These are phyloP conservation scores for Notospermus geniculatus DNA, from an alignment of 1,140 invertebrate genomes.

Conservation along the genomic window DNA sequence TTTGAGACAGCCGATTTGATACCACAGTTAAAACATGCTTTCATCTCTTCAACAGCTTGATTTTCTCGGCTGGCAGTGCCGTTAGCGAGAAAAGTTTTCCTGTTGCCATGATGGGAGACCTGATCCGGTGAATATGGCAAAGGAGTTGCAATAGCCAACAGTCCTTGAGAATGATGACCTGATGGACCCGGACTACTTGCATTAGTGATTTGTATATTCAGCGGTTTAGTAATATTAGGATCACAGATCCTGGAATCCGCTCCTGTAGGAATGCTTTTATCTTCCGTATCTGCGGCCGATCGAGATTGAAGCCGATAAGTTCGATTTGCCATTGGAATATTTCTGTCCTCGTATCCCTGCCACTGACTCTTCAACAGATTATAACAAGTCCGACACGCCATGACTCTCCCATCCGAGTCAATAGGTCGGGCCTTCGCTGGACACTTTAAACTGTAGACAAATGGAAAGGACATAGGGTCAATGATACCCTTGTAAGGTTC, in stretches of 20 bases:
- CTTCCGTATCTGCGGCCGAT: slow-evolving; percentile 14
- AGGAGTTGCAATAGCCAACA: slow-evolving; percentile 39
- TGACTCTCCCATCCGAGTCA: slow-evolving; percentile 67
- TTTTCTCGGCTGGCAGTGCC: background rate
- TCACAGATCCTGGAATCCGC: background rate
- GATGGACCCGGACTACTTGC: slow-evolving; percentile 27
- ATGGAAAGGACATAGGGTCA: slow-evolving; percentile 75
- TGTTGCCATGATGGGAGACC: too few relatives aligned
- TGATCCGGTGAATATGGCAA: background rate
- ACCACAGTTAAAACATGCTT: slow-evolving; percentile 76
- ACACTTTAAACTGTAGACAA: slow-evolving; percentile 68
- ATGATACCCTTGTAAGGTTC: slow-evolving; percentile 3
- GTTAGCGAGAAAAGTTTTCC: background rate
- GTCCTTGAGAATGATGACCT: slow-evolving; percentile 28
- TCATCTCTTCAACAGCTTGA: background rate
- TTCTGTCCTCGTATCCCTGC: slow-evolving; percentile 79
- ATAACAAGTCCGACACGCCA: slow-evolving; percentile 79
- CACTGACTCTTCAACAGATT: slow-evolving; percentile 80
- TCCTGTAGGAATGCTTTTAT: slow-evolving; percentile 14
- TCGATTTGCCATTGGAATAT: slow-evolving; percentile 76
- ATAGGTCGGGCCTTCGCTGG: slow-evolving; percentile 62
- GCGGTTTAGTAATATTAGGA: slow-evolving; percentile 29
- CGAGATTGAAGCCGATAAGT: slow-evolving; percentile 37
- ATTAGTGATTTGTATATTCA: slow-evolving; percentile 43
- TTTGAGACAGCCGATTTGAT: slow-evolving; percentile 81